phyloP scores from a whole-genome alignment of 2,113 vertebrate species.

The Lagenorhynchus albirostris region DNA sequence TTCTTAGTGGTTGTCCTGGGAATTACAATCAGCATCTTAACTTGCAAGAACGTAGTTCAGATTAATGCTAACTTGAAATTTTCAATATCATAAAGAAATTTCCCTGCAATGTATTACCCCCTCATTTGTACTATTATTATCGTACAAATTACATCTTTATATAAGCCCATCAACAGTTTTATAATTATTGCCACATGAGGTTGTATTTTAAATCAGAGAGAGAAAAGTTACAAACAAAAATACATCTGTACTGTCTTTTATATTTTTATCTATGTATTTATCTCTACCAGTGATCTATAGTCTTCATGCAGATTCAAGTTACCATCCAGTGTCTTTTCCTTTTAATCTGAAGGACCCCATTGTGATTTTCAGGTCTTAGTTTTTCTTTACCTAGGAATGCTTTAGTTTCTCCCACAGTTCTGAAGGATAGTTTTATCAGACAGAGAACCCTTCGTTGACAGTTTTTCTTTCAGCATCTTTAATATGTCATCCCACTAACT shows the following conservation, averaged over 20 bases:
- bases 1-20: not conserved
- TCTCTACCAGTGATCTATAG: not conserved
- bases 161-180: not conserved
- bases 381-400: not conserved
- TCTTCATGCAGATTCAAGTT: not conserved
- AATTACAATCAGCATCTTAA: constrained; percentile 5
- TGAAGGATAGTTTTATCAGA: not conserved
- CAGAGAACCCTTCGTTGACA: not conserved
- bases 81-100: not conserved
- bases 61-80: not conserved
- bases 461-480: not conserved
- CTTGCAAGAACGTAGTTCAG: not conserved
- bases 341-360: not conserved
- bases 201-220: not conserved
- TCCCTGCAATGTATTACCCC: not conserved
- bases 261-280: not conserved
- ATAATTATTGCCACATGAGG: not conserved
- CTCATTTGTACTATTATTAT: not conserved
- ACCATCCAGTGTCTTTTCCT: not conserved
- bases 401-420: not conserved
- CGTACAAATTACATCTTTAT: not conserved
- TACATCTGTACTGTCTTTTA: not conserved
- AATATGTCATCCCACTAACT: not conserved
- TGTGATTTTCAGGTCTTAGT: not conserved
- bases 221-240: not conserved